phyloP scores from a whole-genome alignment of 1,140 invertebrate species.

The Caerostris darwini region DNA sequence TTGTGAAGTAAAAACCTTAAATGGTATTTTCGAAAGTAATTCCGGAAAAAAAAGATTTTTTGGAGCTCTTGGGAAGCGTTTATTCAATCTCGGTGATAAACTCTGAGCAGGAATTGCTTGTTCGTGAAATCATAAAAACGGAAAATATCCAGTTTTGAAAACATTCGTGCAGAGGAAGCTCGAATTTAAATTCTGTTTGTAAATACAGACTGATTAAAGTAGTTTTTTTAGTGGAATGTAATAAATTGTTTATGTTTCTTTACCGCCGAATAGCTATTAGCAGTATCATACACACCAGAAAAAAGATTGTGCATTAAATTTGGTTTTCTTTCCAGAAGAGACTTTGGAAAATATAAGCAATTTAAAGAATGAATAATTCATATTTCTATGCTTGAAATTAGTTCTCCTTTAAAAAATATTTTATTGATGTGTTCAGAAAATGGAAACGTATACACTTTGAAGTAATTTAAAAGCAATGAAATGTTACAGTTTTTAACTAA shows the following conservation, averaged over 20 bases:
- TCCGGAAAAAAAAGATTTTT: neutral
- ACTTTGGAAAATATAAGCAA: neutral
- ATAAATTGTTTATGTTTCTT: neutral
- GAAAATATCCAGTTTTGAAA: no score
- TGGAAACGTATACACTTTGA: no score
- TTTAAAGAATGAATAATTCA: neutral
- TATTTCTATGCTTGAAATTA: neutral
- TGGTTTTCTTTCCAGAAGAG: neutral
- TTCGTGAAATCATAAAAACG: no score
- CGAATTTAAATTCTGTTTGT: no score
- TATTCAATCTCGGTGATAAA: no score
- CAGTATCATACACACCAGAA: neutral
- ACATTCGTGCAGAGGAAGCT: no score
- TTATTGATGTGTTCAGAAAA: no score
- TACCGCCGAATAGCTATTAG: neutral
- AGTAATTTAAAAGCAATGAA: no score
- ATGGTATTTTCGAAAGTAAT: slow-evolving; percentile 23
- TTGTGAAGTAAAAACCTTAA: slow-evolving; percentile 1
- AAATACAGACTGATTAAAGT: neutral
- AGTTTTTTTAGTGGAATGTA: neutral
- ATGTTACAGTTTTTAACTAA: no score
- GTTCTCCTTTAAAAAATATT: neutral
- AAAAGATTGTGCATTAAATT: no score
- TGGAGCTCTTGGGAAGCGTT: no score
- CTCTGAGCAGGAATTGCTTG: no score